Evolutionary conservation across 2,113 vertebrate species (phyloP).

Genomic region (Ammodytes marinus): DNA sequence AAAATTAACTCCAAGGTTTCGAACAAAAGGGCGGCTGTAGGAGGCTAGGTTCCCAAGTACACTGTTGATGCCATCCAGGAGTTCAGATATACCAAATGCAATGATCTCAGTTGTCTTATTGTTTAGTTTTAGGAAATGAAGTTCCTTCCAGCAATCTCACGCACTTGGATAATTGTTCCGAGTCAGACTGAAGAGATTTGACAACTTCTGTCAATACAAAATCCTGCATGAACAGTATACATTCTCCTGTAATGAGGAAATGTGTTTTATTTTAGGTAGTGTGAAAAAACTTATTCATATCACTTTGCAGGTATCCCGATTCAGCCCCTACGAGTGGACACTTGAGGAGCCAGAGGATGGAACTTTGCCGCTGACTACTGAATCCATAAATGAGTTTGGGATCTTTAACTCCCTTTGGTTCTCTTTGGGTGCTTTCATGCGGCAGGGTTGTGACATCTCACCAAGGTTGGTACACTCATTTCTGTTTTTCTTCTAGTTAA

Average conservation of each 20-base stretch:
- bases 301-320: conserved; percentile 84
- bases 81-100: too few relatives aligned
- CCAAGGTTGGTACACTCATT: conserved; percentile 87
- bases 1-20: too few relatives aligned
- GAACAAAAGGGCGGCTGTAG: too few relatives aligned
- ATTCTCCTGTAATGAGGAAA: not conserved
- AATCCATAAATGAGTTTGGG: conserved; percentile 98
- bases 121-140: too few relatives aligned
- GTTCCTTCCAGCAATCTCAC: not conserved
- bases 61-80: too few relatives aligned
- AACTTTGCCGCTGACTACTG: conserved; percentile 92
- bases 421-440: conserved; percentile 95
- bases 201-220: not conserved
- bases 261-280: too few relatives aligned
- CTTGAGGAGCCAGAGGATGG: conserved; percentile 98
- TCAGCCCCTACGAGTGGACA: conserved; percentile 99
- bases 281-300: not conserved
- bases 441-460: conserved; percentile 96
- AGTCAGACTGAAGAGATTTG: not conserved
- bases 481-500: not conserved
- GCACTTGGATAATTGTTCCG: not conserved
- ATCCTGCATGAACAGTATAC: not conserved
- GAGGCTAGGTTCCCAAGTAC: too few relatives aligned
- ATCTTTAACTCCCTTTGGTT: conserved; percentile 99
- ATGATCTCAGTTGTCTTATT: too few relatives aligned